Conservation (phyloP, 2,797 vertebrate species). For the Perodicticus potto region DNA sequence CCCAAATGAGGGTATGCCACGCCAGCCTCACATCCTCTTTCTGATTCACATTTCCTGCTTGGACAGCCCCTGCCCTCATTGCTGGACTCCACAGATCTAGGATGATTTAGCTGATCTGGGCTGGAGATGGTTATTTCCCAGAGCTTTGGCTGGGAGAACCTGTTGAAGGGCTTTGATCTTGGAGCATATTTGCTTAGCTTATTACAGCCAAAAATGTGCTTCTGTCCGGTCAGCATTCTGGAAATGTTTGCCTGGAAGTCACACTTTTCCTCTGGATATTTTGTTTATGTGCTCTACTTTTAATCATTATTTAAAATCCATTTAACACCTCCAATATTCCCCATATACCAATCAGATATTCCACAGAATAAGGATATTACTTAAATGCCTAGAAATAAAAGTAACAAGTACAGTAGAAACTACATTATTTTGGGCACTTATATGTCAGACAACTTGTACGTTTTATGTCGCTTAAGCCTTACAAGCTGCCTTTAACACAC, state of each 20-base stretch:
- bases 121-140: not conserved
- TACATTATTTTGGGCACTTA: conserved; percentile 19
- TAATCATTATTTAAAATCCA: conserved; percentile 11
- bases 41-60: conserved; percentile 67
- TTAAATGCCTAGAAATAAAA: not conserved
- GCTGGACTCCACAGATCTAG: conserved; percentile 6
- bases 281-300: not conserved
- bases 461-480: conserved; percentile 35
- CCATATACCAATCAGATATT: not conserved
- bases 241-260: conserved; percentile 24
- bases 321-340: not conserved
- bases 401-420: conserved; percentile 1
- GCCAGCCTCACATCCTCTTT: conserved; percentile 46
- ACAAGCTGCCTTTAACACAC: not conserved
- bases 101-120: conserved; percentile 41
- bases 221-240: conserved; percentile 20
- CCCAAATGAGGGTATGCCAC: not conserved
- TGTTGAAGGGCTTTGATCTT: conserved; percentile 70
- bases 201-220: conserved; percentile 18
- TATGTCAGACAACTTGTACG: not conserved
- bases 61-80: not conserved
- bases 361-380: conserved; percentile 17
- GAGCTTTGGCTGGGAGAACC: conserved; percentile 2
- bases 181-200: conserved; percentile 12
- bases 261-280: not conserved